Conservation (phyloP, 1,140 invertebrate species). For the Asobara japonica region DNA sequence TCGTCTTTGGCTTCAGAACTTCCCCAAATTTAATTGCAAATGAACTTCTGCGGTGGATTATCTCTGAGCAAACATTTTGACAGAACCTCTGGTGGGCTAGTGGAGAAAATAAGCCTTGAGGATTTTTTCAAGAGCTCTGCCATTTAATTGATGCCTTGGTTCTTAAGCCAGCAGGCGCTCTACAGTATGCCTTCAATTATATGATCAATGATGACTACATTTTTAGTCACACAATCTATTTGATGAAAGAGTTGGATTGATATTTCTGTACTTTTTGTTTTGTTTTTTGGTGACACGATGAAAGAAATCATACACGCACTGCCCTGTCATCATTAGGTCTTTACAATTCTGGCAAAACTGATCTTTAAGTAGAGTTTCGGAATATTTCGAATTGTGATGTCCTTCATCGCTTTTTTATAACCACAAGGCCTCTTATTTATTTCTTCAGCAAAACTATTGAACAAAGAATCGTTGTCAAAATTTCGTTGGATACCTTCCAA, state of each 20-base stretch:
- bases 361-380: no score
- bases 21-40: neutral
- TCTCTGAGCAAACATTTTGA: conserved; percentile 20
- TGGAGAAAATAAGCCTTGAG: conserved; percentile 7
- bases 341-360: no score
- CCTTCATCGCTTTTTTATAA: neutral
- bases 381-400: neutral
- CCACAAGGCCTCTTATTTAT: neutral
- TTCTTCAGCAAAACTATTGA: neutral
- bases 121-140: neutral
- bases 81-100: neutral
- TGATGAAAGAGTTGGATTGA: no score
- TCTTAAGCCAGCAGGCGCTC: conserved; percentile 11
- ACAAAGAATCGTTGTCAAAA: conserved; percentile 15
- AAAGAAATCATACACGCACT: no score
- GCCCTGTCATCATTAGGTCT: no score
- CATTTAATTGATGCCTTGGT: conserved; percentile 27
- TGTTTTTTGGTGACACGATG: no score
- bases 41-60: conserved; percentile 12
- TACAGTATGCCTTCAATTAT: neutral
- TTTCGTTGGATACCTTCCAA: conserved; percentile 23
- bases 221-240: no score
- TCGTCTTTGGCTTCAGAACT: neutral
- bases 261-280: no score
- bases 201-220: no score